Conservation (phyloP, 2,888 invertebrate species). For the Melinaea menophilus region DNA sequence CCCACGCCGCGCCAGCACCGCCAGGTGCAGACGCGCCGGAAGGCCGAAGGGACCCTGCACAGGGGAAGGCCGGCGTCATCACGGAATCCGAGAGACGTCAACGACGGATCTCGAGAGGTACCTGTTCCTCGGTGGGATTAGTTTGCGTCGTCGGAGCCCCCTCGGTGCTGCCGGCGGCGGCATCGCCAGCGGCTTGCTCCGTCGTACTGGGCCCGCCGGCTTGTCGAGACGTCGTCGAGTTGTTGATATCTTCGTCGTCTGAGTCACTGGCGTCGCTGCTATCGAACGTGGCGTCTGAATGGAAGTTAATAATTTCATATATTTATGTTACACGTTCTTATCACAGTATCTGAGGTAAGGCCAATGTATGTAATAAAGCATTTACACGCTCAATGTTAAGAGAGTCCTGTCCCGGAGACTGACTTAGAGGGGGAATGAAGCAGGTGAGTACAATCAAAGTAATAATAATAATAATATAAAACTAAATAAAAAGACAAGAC, state of each 20-base stretch:
- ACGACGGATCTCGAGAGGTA: background rate
- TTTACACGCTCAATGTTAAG: too few species aligned
- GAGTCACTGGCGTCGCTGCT: slow-evolving; percentile 65
- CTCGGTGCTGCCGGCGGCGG: slow-evolving; percentile 40
- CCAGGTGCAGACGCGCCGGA: slow-evolving; percentile 64
- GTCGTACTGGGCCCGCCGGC: slow-evolving; percentile 46
- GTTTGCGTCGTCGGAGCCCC: background rate
- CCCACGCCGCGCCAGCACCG: slow-evolving; percentile 60
- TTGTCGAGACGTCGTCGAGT: slow-evolving; percentile 11
- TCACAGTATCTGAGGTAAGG: too few species aligned
- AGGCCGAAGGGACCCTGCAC: slow-evolving; percentile 55
- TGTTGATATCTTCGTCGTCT: slow-evolving; percentile 45
- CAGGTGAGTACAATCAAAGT: too few species aligned
- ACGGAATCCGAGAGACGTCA: slow-evolving; percentile 2
- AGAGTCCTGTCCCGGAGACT: too few species aligned
- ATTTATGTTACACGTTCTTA: too few species aligned
- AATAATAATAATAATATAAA: too few species aligned
- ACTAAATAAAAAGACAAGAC: too few species aligned
- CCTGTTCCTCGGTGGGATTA: background rate
- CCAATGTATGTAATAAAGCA: too few species aligned
- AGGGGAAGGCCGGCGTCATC: slow-evolving; percentile 2
- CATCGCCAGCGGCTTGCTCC: slow-evolving; percentile 57
- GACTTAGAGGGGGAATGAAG: too few species aligned
- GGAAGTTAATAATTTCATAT: background rate
- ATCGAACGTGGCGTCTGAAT: slow-evolving; percentile 62